These are phyloP conservation scores for Tribolium madens DNA, from an alignment of 1,140 invertebrate species.

Conservation along the genomic window DNA sequence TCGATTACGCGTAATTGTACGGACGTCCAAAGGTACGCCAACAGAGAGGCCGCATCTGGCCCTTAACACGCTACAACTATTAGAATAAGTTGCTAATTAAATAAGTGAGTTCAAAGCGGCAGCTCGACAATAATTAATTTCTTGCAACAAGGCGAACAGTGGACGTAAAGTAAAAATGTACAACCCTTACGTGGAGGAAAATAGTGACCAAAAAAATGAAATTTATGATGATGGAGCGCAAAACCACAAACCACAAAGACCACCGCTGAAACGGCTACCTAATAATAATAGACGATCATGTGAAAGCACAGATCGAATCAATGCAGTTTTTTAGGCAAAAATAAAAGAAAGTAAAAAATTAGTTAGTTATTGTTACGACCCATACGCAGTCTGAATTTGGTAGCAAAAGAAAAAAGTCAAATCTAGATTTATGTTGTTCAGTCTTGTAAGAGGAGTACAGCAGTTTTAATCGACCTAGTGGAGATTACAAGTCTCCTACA, in stretches of 20 bases:
- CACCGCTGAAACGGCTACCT: background rate
- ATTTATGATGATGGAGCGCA: background rate
- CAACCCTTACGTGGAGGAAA: no score
- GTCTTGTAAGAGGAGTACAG: slow-evolving; percentile 19
- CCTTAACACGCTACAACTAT: slow-evolving; percentile 11
- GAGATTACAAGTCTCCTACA: slow-evolving; percentile 46
- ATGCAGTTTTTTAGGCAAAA: no score
- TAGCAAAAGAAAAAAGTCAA: background rate
- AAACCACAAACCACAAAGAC: background rate
- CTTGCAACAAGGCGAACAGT: background rate
- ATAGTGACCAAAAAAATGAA: no score
- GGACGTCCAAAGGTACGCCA: background rate
- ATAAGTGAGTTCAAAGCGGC: background rate
- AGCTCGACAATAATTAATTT: background rate
- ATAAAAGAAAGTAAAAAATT: no score
- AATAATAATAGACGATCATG: background rate
- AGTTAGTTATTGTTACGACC: no score
- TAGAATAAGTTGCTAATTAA: slow-evolving; percentile 10
- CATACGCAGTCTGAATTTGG: background rate
- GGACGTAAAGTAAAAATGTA: background rate
- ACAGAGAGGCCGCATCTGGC: background rate
- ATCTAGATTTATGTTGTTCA: slow-evolving; percentile 12
- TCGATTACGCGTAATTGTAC: slow-evolving; percentile 12
- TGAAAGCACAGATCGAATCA: background rate
- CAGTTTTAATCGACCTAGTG: slow-evolving; percentile 45